Conservation (phyloP, 2,797 vertebrate species). For the Cottoperca gobio region DNA sequence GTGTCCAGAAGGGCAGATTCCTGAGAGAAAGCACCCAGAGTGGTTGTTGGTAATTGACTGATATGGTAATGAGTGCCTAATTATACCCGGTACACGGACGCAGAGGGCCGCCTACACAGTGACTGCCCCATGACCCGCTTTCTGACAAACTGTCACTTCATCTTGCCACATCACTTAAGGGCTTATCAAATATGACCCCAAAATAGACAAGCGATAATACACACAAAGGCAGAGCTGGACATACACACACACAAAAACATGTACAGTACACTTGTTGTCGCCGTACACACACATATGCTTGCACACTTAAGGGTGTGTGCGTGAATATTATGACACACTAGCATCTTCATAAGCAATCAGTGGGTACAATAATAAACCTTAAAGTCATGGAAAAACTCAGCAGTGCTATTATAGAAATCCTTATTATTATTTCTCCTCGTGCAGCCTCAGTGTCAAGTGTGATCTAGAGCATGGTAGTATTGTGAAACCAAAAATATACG, state of each 20-base stretch:
- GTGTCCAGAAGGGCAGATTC: slow-evolving; percentile 87
- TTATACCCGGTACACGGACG: slow-evolving; percentile 78
- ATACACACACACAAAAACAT: slow-evolving; percentile 28
- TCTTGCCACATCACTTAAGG: slow-evolving; percentile 81
- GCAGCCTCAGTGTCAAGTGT: not conserved
- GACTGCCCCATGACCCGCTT: slow-evolving; percentile 84
- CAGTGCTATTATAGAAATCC: slow-evolving; percentile 5
- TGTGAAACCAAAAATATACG: slow-evolving; percentile 12
- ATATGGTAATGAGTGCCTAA: slow-evolving; percentile 87
- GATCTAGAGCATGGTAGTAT: not conserved
- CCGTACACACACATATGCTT: slow-evolving; percentile 47
- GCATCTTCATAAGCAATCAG: slow-evolving; percentile 10
- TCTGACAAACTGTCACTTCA: slow-evolving; percentile 86
- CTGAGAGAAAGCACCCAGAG: slow-evolving; percentile 86
- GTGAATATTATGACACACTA: slow-evolving; percentile 47
- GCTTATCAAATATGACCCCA: slow-evolving; percentile 85
- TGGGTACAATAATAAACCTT: slow-evolving; percentile 18
- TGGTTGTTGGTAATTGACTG: slow-evolving; percentile 83
- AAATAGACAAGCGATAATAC: slow-evolving; percentile 78
- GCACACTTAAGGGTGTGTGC: slow-evolving; percentile 48
- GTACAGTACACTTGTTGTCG: slow-evolving; percentile 25
- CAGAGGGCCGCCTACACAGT: slow-evolving; percentile 74
- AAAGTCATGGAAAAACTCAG: slow-evolving; percentile 21
- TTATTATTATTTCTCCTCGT: slow-evolving; percentile 12
- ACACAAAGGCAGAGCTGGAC: slow-evolving; percentile 33